A percentile compares a stretch with the other conserved stretches of the same genome.
These are phyloP conservation scores for Ichneumoninae sp. DNA, from an alignment of 2,888 invertebrate genomes.

Conservation along the genomic window DNA sequence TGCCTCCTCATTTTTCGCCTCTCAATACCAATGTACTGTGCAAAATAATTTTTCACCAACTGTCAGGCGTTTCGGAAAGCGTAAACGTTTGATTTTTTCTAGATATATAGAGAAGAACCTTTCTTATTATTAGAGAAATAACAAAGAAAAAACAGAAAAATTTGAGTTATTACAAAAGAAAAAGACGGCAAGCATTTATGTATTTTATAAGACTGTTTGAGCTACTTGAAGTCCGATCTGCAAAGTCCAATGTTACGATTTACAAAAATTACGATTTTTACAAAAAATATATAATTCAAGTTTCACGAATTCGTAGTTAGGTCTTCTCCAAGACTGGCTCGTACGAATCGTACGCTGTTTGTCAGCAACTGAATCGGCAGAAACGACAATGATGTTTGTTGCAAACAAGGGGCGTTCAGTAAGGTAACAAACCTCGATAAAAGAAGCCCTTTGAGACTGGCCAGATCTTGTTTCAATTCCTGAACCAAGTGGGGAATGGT, in stretches of 20 bases:
- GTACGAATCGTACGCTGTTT: no score
- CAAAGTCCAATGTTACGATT: no score
- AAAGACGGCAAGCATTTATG: background rate
- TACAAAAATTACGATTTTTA: no score
- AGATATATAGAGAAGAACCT: background rate
- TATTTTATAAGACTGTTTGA: background rate
- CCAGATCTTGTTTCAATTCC: slow-evolving; percentile 82
- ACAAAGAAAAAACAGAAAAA: background rate
- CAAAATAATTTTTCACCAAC: background rate
- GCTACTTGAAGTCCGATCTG: no score
- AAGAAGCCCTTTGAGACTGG: slow-evolving; percentile 82
- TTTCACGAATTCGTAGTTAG: no score
- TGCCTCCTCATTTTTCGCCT: slow-evolving; percentile 41
- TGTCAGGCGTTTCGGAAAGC: background rate
- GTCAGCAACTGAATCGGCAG: background rate
- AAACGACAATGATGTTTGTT: background rate
- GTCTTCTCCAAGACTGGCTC: no score
- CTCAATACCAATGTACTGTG: background rate
- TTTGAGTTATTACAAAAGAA: background rate
- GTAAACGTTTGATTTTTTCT: background rate
- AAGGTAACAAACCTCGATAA: slow-evolving; percentile 78
- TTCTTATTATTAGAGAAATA: background rate
- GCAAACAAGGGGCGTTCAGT: background rate
- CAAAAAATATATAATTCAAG: no score
- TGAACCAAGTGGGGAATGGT: slow-evolving; percentile 81